phyloP scores from a whole-genome alignment of 2,888 invertebrate genomes.

The Caenorhabditis zanzibari region DNA sequence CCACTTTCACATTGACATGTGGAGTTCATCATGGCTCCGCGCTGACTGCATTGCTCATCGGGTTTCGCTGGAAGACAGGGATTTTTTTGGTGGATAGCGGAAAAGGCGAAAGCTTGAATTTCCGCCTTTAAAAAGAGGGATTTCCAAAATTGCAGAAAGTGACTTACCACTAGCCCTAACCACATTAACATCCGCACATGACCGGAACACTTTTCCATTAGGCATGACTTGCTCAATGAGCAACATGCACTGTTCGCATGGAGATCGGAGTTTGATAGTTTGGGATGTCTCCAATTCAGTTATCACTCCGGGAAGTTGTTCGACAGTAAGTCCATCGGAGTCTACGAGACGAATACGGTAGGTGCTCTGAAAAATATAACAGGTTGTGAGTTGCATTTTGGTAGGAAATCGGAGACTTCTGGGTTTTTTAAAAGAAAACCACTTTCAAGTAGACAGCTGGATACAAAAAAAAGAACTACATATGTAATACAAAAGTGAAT shows the following conservation, averaged over 20 bases:
- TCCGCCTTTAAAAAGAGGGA: background rate
- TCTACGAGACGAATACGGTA: conserved; percentile 75
- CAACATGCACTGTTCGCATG: conserved; percentile 88
- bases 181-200: conserved; percentile 91
- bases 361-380: conserved; percentile 70
- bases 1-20: conserved; percentile 85
- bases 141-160: background rate
- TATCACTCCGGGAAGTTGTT: conserved; percentile 64
- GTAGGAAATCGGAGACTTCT: no score
- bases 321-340: conserved; percentile 70
- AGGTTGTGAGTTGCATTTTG: background rate
- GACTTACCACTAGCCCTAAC: conserved; percentile 44
- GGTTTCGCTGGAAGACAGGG: conserved; percentile 24
- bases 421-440: no score
- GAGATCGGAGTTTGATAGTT: conserved; percentile 23
- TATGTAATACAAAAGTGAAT: no score
- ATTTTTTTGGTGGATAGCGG: no score
- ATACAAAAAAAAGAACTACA: no score
- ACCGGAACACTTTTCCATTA: conserved; percentile 93
- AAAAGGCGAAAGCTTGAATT: no score
- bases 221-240: conserved; percentile 91
- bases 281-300: conserved; percentile 8
- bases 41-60: conserved; percentile 90
- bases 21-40: conserved; percentile 86
- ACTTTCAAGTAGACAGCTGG: no score